These are phyloP conservation scores for Helicoverpa assulta DNA, from an alignment of 2,888 invertebrate genomes.

Conservation along the genomic window DNA sequence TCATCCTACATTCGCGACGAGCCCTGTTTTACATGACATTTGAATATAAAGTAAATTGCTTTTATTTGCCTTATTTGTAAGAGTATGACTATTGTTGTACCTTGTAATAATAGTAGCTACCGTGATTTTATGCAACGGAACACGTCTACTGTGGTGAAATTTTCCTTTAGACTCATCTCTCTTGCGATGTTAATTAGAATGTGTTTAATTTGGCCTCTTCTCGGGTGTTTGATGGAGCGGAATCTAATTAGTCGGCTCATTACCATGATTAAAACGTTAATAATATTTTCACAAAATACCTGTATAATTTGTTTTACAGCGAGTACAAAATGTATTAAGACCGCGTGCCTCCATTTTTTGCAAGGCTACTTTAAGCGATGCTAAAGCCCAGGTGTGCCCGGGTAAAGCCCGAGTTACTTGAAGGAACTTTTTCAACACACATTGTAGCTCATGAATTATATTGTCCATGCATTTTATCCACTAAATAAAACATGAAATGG, in stretches of 20 bases:
- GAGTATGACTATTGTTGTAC: conserved; percentile 17
- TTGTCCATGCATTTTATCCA: conserved; percentile 45
- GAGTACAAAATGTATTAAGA: conserved; percentile 1
- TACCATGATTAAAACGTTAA: conserved; percentile 17
- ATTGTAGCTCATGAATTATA: conserved; percentile 29
- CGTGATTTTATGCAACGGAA: too few species aligned
- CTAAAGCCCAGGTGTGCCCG: conserved; percentile 31
- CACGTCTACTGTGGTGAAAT: background rate
- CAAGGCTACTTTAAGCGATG: background rate
- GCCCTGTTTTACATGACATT: conserved; percentile 51
- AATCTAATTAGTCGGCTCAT: conserved; percentile 26
- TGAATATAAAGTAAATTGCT: conserved; percentile 45
- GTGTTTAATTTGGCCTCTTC: conserved; percentile 8
- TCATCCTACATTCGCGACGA: conserved; percentile 35
- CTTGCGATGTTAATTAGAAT: conserved; percentile 4
- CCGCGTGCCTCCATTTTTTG: conserved; percentile 12
- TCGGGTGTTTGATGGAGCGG: conserved; percentile 16
- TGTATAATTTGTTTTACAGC: background rate
- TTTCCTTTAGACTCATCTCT: background rate
- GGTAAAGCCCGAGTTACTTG: conserved; percentile 9
- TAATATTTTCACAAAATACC: conserved; percentile 11
- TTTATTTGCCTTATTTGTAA: conserved; percentile 25
- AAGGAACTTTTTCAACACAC: conserved; percentile 27
- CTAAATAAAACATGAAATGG: conserved; percentile 51
- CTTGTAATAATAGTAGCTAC: conserved; percentile 1